Percentiles rank a stretch among this genome's conserved stretches.
phyloP scores from a whole-genome alignment of 2,113 vertebrate genomes.

The Aegithalos caudatus region DNA sequence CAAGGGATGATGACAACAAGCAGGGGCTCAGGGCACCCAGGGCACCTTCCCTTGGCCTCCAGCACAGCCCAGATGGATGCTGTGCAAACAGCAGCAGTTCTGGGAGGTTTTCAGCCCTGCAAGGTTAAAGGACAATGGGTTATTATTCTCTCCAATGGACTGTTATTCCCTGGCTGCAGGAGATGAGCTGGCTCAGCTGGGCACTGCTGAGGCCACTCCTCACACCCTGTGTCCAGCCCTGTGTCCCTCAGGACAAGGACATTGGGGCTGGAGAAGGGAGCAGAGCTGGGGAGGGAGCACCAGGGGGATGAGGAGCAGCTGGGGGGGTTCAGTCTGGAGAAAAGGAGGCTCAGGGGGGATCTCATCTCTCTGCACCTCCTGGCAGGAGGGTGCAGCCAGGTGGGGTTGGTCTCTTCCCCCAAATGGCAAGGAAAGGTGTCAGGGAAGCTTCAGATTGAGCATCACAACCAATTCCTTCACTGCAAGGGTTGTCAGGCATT shows the following conservation, averaged over 20 bases:
- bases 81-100: not conserved
- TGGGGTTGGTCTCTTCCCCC: too few relatives aligned
- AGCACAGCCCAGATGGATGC: not conserved
- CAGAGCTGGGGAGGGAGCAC: not conserved
- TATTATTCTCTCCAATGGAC: not conserved
- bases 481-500: too few relatives aligned
- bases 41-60: not conserved
- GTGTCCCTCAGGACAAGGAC: not conserved
- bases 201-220: too few relatives aligned
- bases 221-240: too few relatives aligned
- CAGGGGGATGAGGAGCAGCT: not conserved
- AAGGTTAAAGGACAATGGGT: not conserved
- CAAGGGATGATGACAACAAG: not conserved
- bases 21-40: not conserved
- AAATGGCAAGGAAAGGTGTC: too few relatives aligned
- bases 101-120: not conserved
- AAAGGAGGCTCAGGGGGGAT: too few relatives aligned
- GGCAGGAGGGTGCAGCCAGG: too few relatives aligned
- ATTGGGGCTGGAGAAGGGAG: not conserved
- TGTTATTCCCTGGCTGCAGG: not conserved
- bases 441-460: too few relatives aligned
- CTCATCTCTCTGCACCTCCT: too few relatives aligned
- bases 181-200: not conserved
- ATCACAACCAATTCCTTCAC: too few relatives aligned
- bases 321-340: not conserved